Conservation (phyloP, 1,140 invertebrate genomes). For the Steinernema khuongi region DNA sequence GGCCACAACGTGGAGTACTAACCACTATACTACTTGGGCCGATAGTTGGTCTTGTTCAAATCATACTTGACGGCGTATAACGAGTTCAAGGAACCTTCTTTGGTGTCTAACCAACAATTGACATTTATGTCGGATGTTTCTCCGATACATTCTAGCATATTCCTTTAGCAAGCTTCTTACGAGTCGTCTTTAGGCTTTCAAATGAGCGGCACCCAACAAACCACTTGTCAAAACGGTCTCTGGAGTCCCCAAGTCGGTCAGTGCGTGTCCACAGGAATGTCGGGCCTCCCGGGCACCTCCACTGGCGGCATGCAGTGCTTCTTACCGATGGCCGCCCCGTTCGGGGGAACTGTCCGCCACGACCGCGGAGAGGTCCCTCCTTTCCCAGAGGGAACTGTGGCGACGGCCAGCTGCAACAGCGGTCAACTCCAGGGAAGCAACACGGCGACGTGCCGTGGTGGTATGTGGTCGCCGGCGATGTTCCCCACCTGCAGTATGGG, state of each 20-base stretch:
- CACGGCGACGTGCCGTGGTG: background rate
- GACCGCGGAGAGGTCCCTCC: background rate
- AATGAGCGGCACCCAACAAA: no score
- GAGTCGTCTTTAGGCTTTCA: no score
- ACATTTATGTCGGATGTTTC: no score
- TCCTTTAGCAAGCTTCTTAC: no score
- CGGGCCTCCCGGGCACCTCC: background rate
- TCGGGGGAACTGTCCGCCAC: background rate
- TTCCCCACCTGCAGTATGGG: background rate
- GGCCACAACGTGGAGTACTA: conserved; percentile 51
- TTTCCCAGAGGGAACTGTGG: background rate
- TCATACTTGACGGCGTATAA: no score
- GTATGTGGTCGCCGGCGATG: background rate
- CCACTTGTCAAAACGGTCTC: background rate
- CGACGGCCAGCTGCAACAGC: background rate
- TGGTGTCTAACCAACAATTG: no score
- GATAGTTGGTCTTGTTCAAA: conserved; percentile 29
- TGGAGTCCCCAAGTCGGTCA: background rate
- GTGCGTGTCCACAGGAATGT: background rate
- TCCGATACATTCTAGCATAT: no score
- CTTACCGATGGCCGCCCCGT: background rate
- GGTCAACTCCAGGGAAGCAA: background rate
- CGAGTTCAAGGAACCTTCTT: no score
- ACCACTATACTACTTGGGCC: conserved; percentile 49
- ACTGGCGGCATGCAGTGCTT: background rate